A percentile compares a stretch with the other conserved stretches of the same genome.
Conservation (phyloP, 2,113 vertebrate genomes). For the Erinaceus europaeus region DNA sequence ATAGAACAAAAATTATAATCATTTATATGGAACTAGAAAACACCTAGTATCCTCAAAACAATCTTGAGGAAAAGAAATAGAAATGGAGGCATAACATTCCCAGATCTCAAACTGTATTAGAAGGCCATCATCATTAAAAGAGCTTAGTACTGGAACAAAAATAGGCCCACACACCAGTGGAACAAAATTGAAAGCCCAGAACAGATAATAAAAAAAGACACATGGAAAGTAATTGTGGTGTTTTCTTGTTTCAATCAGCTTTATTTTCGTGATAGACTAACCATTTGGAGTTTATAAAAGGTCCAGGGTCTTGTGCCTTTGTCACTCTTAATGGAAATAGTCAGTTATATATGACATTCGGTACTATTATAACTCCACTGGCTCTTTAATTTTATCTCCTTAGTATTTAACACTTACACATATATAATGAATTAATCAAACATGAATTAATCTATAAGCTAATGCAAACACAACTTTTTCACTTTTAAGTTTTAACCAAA, state of each 20-base stretch:
- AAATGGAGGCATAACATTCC: no score
- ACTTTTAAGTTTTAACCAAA: background rate
- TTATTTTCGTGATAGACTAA: background rate
- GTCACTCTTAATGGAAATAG: background rate
- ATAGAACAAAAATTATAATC: no score
- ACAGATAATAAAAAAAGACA: conserved; percentile 23
- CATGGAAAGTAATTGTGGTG: background rate
- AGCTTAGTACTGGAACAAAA: no score
- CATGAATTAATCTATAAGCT: background rate
- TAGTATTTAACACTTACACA: background rate
- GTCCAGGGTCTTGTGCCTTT: background rate
- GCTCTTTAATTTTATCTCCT: background rate
- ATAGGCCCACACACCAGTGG: background rate
- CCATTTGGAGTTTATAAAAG: background rate
- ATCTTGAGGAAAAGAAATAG: no score
- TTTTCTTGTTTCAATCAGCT: background rate
- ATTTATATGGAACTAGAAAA: no score
- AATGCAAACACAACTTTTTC: background rate
- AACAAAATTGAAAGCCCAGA: background rate
- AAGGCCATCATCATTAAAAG: no score
- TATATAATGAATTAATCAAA: background rate
- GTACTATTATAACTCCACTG: background rate
- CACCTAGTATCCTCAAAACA: no score
- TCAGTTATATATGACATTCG: background rate
- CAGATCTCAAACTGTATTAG: no score